Evolutionary conservation across 2,888 invertebrate genomes (phyloP).

Genomic region (Onthophagus sagittarius): DNA sequence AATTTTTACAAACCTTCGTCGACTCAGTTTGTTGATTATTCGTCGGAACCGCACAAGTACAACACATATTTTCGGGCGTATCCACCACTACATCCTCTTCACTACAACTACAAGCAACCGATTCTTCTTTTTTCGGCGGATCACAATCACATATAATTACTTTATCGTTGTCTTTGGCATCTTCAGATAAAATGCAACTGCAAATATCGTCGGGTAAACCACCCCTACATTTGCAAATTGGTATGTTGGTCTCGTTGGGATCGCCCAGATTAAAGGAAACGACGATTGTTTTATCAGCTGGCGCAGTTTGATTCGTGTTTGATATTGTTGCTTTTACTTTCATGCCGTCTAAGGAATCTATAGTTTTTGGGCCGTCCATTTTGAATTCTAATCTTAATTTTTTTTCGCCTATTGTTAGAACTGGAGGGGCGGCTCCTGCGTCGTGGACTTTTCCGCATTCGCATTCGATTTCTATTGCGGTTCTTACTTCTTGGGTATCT

Average conservation of each 20-base stretch:
- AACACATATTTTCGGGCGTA: too few species aligned
- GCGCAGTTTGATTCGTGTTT: neutral
- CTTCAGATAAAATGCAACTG: neutral
- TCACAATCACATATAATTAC: too few species aligned
- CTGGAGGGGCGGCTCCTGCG: constrained; percentile 35
- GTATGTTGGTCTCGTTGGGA: neutral
- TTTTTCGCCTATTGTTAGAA: constrained; percentile 23
- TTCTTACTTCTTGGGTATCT: constrained; percentile 28
- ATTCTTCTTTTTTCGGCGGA: too few species aligned
- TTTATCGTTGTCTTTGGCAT: too few species aligned
- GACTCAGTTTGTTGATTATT: too few species aligned
- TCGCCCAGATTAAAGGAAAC: neutral
- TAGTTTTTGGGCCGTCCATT: constrained; percentile 11
- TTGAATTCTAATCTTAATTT: constrained; percentile 22
- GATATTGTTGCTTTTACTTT: constrained; percentile 11
- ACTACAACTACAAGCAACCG: too few species aligned
- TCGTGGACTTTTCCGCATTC: constrained; percentile 34
- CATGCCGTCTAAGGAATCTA: constrained; percentile 20
- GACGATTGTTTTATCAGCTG: neutral
- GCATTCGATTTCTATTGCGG: constrained; percentile 28
- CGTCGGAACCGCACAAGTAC: too few species aligned
- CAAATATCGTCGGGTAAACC: neutral
- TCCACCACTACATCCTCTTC: too few species aligned
- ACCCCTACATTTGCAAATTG: neutral
- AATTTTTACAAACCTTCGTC: too few species aligned